phyloP scores from a whole-genome alignment of 2,797 vertebrate species.

The Ctenopoma kingsleyae region DNA sequence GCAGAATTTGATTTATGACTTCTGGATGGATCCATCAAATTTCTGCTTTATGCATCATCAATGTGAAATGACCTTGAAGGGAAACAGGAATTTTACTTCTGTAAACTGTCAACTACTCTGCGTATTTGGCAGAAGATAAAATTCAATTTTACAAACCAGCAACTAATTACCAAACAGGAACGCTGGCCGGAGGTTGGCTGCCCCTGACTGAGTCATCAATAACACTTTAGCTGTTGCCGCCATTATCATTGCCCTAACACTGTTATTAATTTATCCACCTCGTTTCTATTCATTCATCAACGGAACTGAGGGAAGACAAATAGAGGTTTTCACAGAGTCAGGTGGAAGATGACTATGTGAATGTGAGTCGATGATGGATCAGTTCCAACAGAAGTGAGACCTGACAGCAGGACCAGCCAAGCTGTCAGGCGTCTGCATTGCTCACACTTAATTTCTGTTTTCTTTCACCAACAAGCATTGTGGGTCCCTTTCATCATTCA shows the following conservation, averaged over 20 bases:
- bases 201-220: constrained; percentile 80
- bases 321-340: constrained; percentile 52
- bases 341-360: constrained; percentile 39
- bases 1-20: no score
- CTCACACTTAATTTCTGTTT: constrained; percentile 52
- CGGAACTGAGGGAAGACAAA: constrained; percentile 64
- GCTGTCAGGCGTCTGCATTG: constrained; percentile 35
- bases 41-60: constrained; percentile 31
- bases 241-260: constrained; percentile 68
- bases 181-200: constrained; percentile 43
- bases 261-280: constrained; percentile 75
- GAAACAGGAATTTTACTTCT: constrained; percentile 36
- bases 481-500: constrained; percentile 38
- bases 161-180: constrained; percentile 70
- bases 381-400: constrained; percentile 41
- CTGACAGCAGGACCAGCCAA: constrained; percentile 22
- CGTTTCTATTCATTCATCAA: constrained; percentile 72
- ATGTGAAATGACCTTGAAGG: constrained; percentile 39
- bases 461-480: constrained; percentile 42
- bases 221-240: constrained; percentile 64
- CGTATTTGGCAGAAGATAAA: constrained; percentile 55
- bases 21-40: no score
- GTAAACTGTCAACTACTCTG: constrained; percentile 52
- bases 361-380: constrained; percentile 60
- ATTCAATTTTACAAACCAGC: constrained; percentile 56